Conservation (phyloP, 1,140 invertebrate genomes). For the Wiebesia pumilae region DNA sequence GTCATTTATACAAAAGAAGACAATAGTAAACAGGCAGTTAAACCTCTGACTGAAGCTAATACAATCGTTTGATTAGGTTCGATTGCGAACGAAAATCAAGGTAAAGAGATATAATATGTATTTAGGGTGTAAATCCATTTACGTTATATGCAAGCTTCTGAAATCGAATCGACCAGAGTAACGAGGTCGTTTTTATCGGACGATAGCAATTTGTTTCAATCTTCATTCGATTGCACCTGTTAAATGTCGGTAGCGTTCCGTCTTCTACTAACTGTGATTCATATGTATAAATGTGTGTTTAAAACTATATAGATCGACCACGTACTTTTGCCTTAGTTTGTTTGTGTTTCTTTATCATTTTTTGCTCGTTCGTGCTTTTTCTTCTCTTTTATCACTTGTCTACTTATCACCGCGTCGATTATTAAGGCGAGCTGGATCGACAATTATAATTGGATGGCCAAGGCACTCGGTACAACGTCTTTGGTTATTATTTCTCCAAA, state of each 20-base stretch:
- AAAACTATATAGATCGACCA: no score
- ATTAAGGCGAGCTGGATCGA: neutral
- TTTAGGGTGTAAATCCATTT: no score
- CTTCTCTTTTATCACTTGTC: neutral
- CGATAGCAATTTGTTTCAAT: constrained; percentile 39
- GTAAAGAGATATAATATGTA: no score
- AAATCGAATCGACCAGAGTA: no score
- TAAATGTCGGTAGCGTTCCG: neutral
- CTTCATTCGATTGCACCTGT: neutral
- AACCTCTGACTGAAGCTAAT: no score
- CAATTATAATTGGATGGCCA: constrained; percentile 38
- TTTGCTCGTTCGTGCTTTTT: neutral
- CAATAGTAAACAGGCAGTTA: no score
- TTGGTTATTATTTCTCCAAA: constrained; percentile 43
- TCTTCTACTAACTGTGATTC: no score
- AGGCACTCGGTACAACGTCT: neutral
- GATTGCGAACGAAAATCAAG: no score
- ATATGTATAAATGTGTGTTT: no score
- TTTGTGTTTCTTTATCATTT: neutral
- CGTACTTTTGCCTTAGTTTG: neutral
- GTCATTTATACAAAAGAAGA: no score
- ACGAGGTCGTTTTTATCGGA: constrained; percentile 22
- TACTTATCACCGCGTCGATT: neutral
- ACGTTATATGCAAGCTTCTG: no score
- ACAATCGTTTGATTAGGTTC: no score